Conservation (phyloP, 2,888 invertebrate genomes). For the Hermaeophaga mercurialis region DNA sequence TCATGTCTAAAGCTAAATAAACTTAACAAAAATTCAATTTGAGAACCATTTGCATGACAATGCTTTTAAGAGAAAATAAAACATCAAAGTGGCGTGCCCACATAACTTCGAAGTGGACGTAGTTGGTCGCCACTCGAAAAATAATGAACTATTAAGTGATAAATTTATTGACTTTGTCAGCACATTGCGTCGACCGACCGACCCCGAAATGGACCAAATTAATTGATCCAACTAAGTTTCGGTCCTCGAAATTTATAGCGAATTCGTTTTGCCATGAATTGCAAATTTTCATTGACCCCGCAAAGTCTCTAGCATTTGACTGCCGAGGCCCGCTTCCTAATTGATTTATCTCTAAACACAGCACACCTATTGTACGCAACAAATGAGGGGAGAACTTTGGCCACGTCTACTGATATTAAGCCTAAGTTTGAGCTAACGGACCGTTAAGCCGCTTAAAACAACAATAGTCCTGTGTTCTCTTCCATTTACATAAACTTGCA, state of each 20-base stretch:
- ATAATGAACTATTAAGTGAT: slow-evolving; percentile 45
- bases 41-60: slow-evolving; percentile 37
- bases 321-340: slow-evolving; percentile 43
- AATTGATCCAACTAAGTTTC: slow-evolving; percentile 53
- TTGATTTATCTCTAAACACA: slow-evolving; percentile 53
- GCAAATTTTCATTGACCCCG: slow-evolving; percentile 49
- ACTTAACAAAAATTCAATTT: slow-evolving; percentile 38
- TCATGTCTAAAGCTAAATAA: slow-evolving; percentile 21
- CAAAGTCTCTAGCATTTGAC: slow-evolving; percentile 46
- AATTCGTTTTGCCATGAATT: slow-evolving; percentile 40
- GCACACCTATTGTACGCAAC: slow-evolving; percentile 49
- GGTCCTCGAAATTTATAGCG: slow-evolving; percentile 49
- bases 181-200: slow-evolving; percentile 38
- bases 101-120: slow-evolving; percentile 36
- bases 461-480: slow-evolving; percentile 35
- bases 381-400: slow-evolving; percentile 41
- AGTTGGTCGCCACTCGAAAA: slow-evolving; percentile 36
- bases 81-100: slow-evolving; percentile 44
- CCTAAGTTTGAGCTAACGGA: slow-evolving; percentile 39
- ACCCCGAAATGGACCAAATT: slow-evolving; percentile 48
- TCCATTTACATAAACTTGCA: slow-evolving; percentile 26
- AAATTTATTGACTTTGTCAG: slow-evolving; percentile 52
- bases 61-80: slow-evolving; percentile 36
- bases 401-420: slow-evolving; percentile 38
- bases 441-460: slow-evolving; percentile 43